Evolutionary conservation across 1,140 invertebrate species (phyloP), one percentile per base, ranked within the genome.

Genomic region (Hyles euphorbiae): DNA sequence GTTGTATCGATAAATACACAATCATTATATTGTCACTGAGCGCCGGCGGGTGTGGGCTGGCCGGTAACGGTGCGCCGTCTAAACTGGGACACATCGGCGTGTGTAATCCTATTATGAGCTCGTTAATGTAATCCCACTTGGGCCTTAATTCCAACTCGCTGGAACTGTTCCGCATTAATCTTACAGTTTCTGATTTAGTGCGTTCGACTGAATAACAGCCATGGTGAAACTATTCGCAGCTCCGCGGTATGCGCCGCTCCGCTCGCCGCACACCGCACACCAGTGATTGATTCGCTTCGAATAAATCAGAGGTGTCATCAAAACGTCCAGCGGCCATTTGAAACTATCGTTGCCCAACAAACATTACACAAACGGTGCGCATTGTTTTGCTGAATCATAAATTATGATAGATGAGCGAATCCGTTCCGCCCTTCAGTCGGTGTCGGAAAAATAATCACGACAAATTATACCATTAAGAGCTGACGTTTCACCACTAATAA

Each of bases 81-180:
- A 70, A 87, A 83, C 78, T 84, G 78, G 81, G 78, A 74, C 82
- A 72, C 67, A 58, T 74, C 67, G 66, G 62, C 61, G 77, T 74
- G 78, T 72, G 76, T 85, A 87, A 87, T 87, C 84, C 81, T 83
- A 87, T 87, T 86, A 87, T 74, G 77, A 81, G 72, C 78, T 86
- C 74, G 84, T 83, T 87, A 84, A 77, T 75, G 72, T 83, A 83
- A 84, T 85, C 77, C 77, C 63, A 68, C 67, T 68, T 55, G 66
- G 70, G 65, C 69, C 69, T 69, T 56, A 55, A 72, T 74, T 65
- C 64, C 46, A 52, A 52, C 36, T 53, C 22, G 53, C 22, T 48
- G 36, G 53, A 63, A 58, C 40, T 54, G n/a, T 54, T 32, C n/a
- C 53, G 40, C 36, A 44, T 44, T 44, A 54, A 43, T 54, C 53